Evolutionary conservation across 2,888 invertebrate species (phyloP).

Genomic region (Drosophila vallismaia): DNA sequence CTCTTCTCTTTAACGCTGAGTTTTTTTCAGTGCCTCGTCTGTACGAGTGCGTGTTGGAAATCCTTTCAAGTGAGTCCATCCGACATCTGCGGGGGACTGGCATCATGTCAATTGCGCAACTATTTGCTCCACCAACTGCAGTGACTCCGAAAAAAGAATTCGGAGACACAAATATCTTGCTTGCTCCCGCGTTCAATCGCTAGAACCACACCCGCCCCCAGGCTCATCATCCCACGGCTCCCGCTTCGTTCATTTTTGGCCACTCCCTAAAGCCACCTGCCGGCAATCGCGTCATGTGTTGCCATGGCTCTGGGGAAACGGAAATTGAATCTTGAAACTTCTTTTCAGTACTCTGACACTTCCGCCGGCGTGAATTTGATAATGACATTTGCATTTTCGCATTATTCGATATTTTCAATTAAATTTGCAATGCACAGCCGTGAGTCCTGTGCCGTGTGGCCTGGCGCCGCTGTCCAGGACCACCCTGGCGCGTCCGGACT

Average conservation of each 20-base stretch:
- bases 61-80: slow-evolving; percentile 39
- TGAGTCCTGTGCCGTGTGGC: slow-evolving; percentile 25
- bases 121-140: slow-evolving; percentile 52
- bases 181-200: slow-evolving; percentile 43
- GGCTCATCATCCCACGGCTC: not conserved
- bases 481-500: too few relatives aligned
- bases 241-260: slow-evolving; percentile 4
- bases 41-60: slow-evolving; percentile 14
- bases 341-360: slow-evolving; percentile 36
- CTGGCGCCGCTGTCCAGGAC: not conserved
- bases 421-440: slow-evolving; percentile 54
- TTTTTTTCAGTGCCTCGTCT: slow-evolving; percentile 16
- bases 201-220: slow-evolving; percentile 3
- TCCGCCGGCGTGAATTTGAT: slow-evolving; percentile 49
- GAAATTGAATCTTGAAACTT: slow-evolving; percentile 49
- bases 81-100: slow-evolving; percentile 34
- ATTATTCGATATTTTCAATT: slow-evolving; percentile 61
- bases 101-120: slow-evolving; percentile 70
- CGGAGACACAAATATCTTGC: slow-evolving; percentile 48
- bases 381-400: slow-evolving; percentile 56
- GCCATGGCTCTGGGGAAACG: slow-evolving; percentile 23
- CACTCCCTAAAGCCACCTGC: slow-evolving; percentile 34
- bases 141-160: slow-evolving; percentile 4
- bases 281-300: slow-evolving; percentile 12
- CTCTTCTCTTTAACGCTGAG: too few relatives aligned